phyloP scores from a whole-genome alignment of 2,797 vertebrate species.

The Tokudaia tokunoshimensis region DNA sequence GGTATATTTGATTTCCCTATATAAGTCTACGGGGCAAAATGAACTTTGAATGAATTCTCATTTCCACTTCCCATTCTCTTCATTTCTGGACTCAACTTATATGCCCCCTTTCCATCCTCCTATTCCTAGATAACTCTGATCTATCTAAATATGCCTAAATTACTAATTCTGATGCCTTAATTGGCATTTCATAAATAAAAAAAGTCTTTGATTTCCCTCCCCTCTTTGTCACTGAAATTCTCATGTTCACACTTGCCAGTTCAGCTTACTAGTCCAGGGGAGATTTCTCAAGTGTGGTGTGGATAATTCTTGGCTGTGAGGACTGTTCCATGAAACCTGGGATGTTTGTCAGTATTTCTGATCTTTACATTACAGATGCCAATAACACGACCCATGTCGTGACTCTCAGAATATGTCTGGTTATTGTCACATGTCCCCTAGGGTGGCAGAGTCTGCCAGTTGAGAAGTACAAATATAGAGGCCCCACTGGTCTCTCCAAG shows the following conservation, averaged over 20 bases:
- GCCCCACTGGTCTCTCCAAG: neutral
- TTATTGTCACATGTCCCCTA: neutral
- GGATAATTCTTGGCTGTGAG: neutral
- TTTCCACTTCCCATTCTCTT: neutral
- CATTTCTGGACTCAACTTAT: neutral
- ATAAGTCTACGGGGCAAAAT: neutral
- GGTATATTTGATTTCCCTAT: neutral
- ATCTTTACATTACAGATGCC: neutral
- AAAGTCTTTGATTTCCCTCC: neutral
- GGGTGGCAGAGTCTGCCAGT: neutral
- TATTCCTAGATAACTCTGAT: neutral
- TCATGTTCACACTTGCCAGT: neutral
- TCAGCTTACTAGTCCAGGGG: neutral
- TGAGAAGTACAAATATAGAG: neutral
- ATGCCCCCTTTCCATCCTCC: neutral
- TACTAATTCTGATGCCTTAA: neutral
- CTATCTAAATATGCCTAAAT: neutral
- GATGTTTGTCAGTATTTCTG: neutral
- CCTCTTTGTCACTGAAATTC: neutral
- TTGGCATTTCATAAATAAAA: slow-evolving; percentile 25
- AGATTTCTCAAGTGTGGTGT: neutral
- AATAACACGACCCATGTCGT: neutral
- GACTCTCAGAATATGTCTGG: neutral
- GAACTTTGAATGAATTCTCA: neutral
- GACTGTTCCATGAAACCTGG: neutral